Percentiles rank a stretch among this genome's conserved stretches.
Conservation (phyloP, 2,888 invertebrate species). For the Tromatobia lineatoria region DNA sequence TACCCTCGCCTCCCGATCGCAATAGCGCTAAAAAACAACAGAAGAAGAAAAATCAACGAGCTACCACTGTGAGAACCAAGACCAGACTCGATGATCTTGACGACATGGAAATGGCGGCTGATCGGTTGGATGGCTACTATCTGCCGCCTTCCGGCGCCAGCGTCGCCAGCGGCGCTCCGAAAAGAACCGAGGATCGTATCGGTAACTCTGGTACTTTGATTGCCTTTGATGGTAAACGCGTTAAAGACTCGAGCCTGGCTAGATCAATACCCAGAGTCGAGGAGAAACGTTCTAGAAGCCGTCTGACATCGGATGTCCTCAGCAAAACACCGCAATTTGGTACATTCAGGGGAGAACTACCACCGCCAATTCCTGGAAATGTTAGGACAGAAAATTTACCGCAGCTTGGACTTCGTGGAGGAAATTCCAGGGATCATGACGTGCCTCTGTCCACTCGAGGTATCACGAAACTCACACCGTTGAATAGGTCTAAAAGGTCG, state of each 20-base stretch:
- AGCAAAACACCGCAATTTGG: slow-evolving; percentile 91
- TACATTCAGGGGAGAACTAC: slow-evolving; percentile 91
- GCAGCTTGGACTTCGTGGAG: slow-evolving; percentile 58
- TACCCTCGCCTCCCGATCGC: slow-evolving; percentile 91
- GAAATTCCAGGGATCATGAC: slow-evolving; percentile 50
- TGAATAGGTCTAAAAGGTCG: slow-evolving; percentile 83
- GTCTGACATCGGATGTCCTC: slow-evolving; percentile 88
- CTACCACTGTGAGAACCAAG: slow-evolving; percentile 51
- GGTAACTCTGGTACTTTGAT: slow-evolving; percentile 88
- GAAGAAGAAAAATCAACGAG: slow-evolving; percentile 62
- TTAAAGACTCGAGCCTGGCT: slow-evolving; percentile 89
- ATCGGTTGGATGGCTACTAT: slow-evolving; percentile 91
- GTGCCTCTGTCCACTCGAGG: slow-evolving; percentile 36
- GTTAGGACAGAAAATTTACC: slow-evolving; percentile 80
- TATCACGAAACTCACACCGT: slow-evolving; percentile 72
- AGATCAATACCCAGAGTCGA: slow-evolving; percentile 86
- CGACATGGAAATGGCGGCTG: slow-evolving; percentile 90
- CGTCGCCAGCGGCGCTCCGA: slow-evolving; percentile 84
- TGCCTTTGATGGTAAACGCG: slow-evolving; percentile 92
- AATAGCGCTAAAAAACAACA: slow-evolving; percentile 79
- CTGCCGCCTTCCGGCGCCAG: slow-evolving; percentile 88
- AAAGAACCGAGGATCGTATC: slow-evolving; percentile 71
- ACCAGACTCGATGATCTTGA: slow-evolving; percentile 83
- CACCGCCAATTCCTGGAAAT: slow-evolving; percentile 87
- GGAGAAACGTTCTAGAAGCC: slow-evolving; percentile 77